A percentile compares a stretch with the other conserved stretches of the same genome.
phyloP scores from a whole-genome alignment of 2,888 invertebrate species.

The Acleris literana region DNA sequence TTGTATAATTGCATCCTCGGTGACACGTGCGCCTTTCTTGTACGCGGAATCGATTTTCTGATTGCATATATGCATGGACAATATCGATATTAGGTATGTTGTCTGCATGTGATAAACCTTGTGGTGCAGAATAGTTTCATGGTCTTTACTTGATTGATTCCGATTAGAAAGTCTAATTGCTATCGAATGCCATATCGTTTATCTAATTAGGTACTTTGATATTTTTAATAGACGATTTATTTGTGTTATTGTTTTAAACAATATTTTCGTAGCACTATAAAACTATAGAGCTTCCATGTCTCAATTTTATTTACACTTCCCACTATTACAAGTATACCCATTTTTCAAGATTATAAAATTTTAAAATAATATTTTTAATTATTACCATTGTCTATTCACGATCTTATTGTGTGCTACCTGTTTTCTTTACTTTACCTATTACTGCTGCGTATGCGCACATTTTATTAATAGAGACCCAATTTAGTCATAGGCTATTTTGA shows the following conservation, averaged over 20 bases:
- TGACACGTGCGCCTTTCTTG: slow-evolving; percentile 38
- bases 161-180: slow-evolving; percentile 31
- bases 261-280: background rate
- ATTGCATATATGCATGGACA: slow-evolving; percentile 37
- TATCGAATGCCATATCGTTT: slow-evolving; percentile 22
- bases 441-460: background rate
- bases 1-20: slow-evolving; percentile 50
- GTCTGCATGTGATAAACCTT: slow-evolving; percentile 21
- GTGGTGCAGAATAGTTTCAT: slow-evolving; percentile 18
- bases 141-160: slow-evolving; percentile 27
- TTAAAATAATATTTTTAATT: too few relatives aligned
- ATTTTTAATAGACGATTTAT: background rate
- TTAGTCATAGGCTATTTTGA: slow-evolving; percentile 24
- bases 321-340: too few relatives aligned
- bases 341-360: too few relatives aligned
- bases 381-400: too few relatives aligned
- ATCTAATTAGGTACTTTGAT: slow-evolving; percentile 1
- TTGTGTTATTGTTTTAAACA: background rate
- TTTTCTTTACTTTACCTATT: too few relatives aligned
- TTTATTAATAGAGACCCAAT: background rate
- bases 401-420: too few relatives aligned
- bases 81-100: slow-evolving; percentile 1
- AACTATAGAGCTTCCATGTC: too few relatives aligned
- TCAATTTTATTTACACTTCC: too few relatives aligned
- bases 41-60: slow-evolving; percentile 44